These are phyloP conservation scores for Macropus fuliginosus DNA, from an alignment of 2,797 vertebrate genomes.

Conservation along the genomic window DNA sequence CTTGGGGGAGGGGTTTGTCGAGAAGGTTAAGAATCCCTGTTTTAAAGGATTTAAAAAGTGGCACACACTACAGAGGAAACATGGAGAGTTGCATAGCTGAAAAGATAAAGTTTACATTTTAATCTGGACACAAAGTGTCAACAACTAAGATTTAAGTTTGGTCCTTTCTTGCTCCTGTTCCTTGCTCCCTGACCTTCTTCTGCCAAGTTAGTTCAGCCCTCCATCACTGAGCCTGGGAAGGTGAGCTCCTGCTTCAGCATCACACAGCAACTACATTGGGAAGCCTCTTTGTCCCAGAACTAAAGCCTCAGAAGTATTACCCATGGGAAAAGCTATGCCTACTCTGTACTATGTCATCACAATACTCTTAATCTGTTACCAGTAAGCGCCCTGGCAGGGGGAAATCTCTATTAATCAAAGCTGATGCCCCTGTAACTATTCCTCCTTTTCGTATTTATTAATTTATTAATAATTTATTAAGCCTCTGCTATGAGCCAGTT, in stretches of 20 bases:
- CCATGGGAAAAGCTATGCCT: background rate
- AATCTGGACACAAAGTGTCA: background rate
- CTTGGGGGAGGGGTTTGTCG: background rate
- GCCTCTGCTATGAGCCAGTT: no score
- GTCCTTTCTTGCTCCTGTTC: background rate
- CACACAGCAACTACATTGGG: background rate
- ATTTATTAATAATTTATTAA: no score
- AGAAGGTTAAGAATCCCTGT: background rate
- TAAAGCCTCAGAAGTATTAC: background rate
- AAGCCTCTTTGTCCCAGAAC: background rate
- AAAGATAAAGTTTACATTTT: background rate
- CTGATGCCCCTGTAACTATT: background rate
- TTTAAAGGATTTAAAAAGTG: background rate
- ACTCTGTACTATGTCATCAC: background rate
- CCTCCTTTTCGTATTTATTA: background rate
- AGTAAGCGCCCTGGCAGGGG: background rate
- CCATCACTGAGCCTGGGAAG: background rate
- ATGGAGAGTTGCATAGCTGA: background rate
- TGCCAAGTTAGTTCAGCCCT: background rate
- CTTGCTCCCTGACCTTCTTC: background rate
- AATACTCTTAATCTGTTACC: background rate
- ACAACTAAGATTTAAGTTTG: background rate
- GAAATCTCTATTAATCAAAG: background rate
- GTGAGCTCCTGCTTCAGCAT: background rate
- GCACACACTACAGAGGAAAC: background rate